Conservation (phyloP, 30 jellyfish, hydroid and myxozoan genomes). For the Aurelia sp. region DNA sequence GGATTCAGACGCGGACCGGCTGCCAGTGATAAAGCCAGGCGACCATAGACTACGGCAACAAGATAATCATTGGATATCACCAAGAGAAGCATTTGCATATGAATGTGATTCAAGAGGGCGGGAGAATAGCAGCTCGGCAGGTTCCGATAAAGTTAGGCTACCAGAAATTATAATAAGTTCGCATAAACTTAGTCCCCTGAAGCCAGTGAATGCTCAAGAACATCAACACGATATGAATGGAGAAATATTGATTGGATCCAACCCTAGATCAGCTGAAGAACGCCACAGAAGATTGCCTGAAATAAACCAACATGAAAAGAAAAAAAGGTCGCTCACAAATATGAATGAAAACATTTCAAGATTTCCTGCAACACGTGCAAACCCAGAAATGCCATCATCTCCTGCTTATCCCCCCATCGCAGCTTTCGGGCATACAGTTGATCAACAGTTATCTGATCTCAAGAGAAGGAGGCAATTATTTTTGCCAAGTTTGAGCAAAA, state of each 20-base stretch:
- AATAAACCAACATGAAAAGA: not conserved
- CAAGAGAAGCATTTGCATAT: no score
- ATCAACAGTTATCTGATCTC: not conserved
- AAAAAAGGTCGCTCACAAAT: not conserved
- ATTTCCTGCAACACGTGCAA: constrained; percentile 2
- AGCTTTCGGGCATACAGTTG: no score
- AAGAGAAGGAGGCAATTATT: constrained; percentile 1
- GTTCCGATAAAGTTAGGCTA: no score
- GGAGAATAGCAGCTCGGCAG: no score
- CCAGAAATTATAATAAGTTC: no score
- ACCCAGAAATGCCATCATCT: not conserved
- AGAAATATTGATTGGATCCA: not conserved
- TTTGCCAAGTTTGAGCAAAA: constrained; percentile 27
- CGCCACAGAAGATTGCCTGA: constrained; percentile 7
- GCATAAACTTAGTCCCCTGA: no score
- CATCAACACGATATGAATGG: not conserved
- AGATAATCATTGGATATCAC: no score
- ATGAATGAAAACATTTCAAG: not conserved
- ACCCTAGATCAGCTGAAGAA: not conserved
- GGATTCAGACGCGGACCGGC: constrained; percentile 14
- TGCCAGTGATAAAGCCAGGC: not conserved
- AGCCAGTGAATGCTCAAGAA: no score
- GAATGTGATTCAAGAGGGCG: no score
- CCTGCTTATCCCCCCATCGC: no score
- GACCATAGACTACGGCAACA: not conserved